These are phyloP conservation scores for Axis porcinus DNA, from an alignment of 2,113 vertebrate genomes.

Conservation along the genomic window DNA sequence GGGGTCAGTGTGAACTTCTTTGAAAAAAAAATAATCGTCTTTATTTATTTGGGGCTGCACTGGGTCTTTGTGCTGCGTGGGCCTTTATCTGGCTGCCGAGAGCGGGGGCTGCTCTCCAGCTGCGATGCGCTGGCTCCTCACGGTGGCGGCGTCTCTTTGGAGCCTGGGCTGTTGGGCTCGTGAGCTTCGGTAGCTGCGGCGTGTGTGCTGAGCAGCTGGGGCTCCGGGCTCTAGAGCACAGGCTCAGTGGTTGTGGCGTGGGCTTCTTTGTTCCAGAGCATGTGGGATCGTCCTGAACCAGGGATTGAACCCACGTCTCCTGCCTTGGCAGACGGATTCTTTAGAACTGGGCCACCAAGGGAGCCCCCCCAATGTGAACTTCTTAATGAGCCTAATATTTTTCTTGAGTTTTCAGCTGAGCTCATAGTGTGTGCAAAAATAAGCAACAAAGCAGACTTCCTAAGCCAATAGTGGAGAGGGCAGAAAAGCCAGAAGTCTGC, in stretches of 20 bases:
- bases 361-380: not conserved
- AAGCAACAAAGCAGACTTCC: not conserved
- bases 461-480: not conserved
- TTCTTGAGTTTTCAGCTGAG: not conserved
- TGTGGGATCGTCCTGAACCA: not conserved
- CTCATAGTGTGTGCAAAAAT: not conserved
- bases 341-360: not conserved
- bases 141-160: not conserved
- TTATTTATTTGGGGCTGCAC: not conserved
- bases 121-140: accelerated
- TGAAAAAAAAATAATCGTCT: not conserved
- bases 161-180: not conserved
- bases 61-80: not conserved
- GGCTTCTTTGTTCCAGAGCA: not conserved
- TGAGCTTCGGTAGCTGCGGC: accelerated
- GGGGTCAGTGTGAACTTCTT: not conserved
- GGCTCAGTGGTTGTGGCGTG: not conserved
- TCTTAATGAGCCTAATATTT: not conserved
- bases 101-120: not conserved
- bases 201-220: accelerated
- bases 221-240: not conserved
- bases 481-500: not conserved
- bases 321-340: not conserved
- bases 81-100: not conserved
- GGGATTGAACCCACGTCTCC: not conserved